A percentile compares a stretch with the other conserved stretches of the same genome.
These are phyloP conservation scores for Drosophila kanekoi DNA, from an alignment of 2,888 invertebrate species.

Conservation along the genomic window DNA sequence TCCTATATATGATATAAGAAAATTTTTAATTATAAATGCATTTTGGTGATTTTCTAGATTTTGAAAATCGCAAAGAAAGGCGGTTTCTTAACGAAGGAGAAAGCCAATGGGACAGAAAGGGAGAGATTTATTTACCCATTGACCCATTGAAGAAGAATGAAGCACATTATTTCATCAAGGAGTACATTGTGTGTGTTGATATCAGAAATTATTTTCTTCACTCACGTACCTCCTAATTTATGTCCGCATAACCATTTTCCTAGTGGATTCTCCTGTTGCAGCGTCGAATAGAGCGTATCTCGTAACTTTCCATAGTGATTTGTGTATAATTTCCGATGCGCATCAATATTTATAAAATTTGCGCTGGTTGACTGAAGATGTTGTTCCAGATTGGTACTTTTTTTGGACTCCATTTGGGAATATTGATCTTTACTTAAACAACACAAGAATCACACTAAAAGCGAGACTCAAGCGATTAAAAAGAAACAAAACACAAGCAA, in stretches of 20 bases:
- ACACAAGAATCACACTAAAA: neutral
- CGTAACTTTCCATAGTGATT: slow-evolving; percentile 1
- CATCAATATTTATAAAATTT: neutral
- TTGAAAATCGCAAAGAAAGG: too few relatives aligned
- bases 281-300: neutral
- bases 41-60: too few relatives aligned
- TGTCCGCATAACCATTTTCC: slow-evolving; percentile 1
- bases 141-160: too few relatives aligned
- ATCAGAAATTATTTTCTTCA: too few relatives aligned
- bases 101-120: too few relatives aligned
- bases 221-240: neutral
- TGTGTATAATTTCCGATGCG: neutral
- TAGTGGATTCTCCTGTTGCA: neutral
- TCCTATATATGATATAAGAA: slow-evolving; percentile 42
- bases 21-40: neutral
- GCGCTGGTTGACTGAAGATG: neutral
- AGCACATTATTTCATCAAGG: too few relatives aligned
- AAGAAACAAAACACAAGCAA: neutral
- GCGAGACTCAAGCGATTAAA: too few relatives aligned
- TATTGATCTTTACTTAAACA: neutral
- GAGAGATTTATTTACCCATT: too few relatives aligned
- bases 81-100: too few relatives aligned
- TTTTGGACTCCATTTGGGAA: neutral
- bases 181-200: too few relatives aligned
- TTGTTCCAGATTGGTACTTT: neutral